A percentile compares a stretch with the other conserved stretches of the same genome.
These are phyloP conservation scores for Amphipyra berbera DNA, from an alignment of 2,888 invertebrate genomes.

Conservation along the genomic window DNA sequence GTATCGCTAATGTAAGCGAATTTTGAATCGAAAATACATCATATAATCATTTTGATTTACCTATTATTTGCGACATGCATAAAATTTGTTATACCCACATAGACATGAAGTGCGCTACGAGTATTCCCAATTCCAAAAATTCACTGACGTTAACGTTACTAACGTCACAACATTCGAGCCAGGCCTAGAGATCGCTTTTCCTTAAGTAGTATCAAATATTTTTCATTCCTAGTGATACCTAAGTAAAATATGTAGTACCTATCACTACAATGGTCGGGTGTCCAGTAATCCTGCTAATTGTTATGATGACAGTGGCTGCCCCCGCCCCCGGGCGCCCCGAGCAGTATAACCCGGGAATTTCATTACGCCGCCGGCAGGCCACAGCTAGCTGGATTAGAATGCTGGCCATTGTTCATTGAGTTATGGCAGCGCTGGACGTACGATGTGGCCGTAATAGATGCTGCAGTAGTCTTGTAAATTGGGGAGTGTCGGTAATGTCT, in stretches of 20 bases:
- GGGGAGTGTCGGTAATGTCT: slow-evolving; percentile 28
- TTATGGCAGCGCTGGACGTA: slow-evolving; percentile 74
- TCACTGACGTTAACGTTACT: too few species aligned
- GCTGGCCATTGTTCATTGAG: slow-evolving; percentile 84
- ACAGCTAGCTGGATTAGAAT: slow-evolving; percentile 75
- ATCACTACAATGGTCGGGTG: slow-evolving; percentile 13
- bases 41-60: too few species aligned
- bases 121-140: too few species aligned
- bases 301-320: slow-evolving; percentile 60
- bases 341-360: slow-evolving; percentile 79
- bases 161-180: too few species aligned
- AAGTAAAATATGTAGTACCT: slow-evolving; percentile 13
- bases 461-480: slow-evolving; percentile 35
- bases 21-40: too few species aligned
- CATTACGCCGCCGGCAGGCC: slow-evolving; percentile 75
- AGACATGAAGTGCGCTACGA: too few species aligned
- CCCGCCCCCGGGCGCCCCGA: slow-evolving; percentile 27
- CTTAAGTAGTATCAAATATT: too few species aligned
- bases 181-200: too few species aligned
- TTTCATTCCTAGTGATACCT: neutral
- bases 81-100: too few species aligned
- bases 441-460: slow-evolving; percentile 66
- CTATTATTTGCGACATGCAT: too few species aligned
- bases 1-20: too few species aligned
- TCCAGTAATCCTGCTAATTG: slow-evolving; percentile 62